These are phyloP conservation scores for Pocota personata DNA, from an alignment of 2,888 invertebrate species.

Conservation along the genomic window DNA sequence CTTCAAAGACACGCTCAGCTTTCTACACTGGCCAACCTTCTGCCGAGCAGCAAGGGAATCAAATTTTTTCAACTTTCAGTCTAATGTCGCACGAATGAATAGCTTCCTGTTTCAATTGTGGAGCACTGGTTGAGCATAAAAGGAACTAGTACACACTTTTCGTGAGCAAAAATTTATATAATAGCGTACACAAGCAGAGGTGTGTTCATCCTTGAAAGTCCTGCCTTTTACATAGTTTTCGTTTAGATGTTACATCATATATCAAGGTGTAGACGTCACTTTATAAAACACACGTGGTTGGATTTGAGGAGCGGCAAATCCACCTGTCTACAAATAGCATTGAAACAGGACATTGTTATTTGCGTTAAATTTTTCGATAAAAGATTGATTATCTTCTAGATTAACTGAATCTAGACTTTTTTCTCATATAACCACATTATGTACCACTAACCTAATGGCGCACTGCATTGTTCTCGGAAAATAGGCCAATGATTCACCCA, in stretches of 20 bases:
- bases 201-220: slow-evolving; percentile 29
- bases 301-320: background rate
- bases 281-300: background rate
- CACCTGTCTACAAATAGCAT: background rate
- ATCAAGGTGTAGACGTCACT: background rate
- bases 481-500: slow-evolving; percentile 35
- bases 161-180: background rate
- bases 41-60: background rate
- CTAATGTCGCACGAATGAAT: slow-evolving; percentile 5
- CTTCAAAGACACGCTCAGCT: slow-evolving; percentile 15
- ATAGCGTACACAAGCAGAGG: background rate
- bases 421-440: background rate
- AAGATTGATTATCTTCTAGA: background rate
- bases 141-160: background rate
- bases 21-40: background rate
- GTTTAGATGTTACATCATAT: slow-evolving; percentile 9
- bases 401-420: background rate
- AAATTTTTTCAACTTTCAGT: background rate
- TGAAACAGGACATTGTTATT: background rate
- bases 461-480: background rate
- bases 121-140: slow-evolving; percentile 41
- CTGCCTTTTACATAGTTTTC: background rate
- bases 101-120: slow-evolving; percentile 31
- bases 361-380: background rate
- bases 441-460: background rate